Percentiles rank a stretch among this genome's conserved stretches.
These are phyloP conservation scores for Columbina picui DNA, from an alignment of 2,113 vertebrate genomes.

Conservation along the genomic window DNA sequence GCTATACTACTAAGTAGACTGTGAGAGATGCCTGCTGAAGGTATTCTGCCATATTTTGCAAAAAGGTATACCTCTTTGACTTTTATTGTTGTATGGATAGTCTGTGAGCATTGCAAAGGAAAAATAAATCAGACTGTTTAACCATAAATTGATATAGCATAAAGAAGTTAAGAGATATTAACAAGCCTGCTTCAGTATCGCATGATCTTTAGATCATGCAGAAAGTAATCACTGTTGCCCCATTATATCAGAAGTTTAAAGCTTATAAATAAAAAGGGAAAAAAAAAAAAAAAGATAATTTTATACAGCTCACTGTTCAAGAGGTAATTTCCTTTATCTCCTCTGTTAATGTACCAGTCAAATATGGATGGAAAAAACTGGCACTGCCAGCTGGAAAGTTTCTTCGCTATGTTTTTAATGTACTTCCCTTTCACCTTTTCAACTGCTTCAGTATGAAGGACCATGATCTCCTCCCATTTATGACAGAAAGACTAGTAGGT, in stretches of 20 bases:
- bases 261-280: background rate
- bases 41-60: background rate
- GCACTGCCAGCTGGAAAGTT: background rate
- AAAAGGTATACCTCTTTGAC: background rate
- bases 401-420: background rate
- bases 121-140: background rate
- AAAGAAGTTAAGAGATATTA: background rate
- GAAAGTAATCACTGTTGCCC: background rate
- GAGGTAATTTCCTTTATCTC: background rate
- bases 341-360: background rate
- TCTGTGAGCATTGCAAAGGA: background rate
- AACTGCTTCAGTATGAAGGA: background rate
- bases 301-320: background rate
- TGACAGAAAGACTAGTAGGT: background rate
- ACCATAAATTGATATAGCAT: background rate
- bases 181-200: background rate
- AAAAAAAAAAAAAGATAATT: background rate
- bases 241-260: background rate
- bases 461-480: background rate
- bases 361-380: background rate
- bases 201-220: background rate
- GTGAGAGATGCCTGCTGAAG: background rate
- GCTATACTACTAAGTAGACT: background rate
- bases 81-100: background rate
- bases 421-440: background rate